phyloP scores from a whole-genome alignment of 1,140 invertebrate genomes.

The Zaprionus kolodkinae region DNA sequence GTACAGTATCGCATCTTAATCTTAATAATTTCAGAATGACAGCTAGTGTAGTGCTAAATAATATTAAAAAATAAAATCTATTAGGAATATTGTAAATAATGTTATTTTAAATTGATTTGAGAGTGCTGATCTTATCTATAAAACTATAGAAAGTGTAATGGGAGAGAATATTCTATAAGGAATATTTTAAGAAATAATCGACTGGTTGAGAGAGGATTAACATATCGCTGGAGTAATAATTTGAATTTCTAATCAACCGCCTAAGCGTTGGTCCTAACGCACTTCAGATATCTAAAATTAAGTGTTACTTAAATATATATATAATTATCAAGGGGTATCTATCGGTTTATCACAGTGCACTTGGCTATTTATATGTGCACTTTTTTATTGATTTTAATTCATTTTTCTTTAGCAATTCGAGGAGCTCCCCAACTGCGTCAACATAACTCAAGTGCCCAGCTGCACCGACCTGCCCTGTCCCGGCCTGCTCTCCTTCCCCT shows the following conservation, averaged over 20 bases:
- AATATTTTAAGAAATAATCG: no score
- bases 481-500: not conserved
- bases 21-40: no score
- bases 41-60: no score
- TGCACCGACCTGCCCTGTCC: not conserved
- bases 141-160: no score
- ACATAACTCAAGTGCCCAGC: slow-evolving; percentile 45
- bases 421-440: slow-evolving; percentile 46
- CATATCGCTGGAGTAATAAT: no score
- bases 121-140: no score
- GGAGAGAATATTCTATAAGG: no score
- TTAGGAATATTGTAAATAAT: no score
- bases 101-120: no score
- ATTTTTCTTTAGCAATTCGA: slow-evolving; percentile 53
- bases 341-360: not conserved
- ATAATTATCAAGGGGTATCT: slow-evolving; percentile 9
- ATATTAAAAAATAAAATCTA: no score
- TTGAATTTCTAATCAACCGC: not conserved
- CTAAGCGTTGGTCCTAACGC: not conserved
- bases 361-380: not conserved
- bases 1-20: no score
- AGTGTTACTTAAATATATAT: not conserved
- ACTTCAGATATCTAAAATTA: not conserved
- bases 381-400: slow-evolving; percentile 75
- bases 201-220: no score